phyloP scores from a whole-genome alignment of 2,797 vertebrate species.

The Esox masquinongy region DNA sequence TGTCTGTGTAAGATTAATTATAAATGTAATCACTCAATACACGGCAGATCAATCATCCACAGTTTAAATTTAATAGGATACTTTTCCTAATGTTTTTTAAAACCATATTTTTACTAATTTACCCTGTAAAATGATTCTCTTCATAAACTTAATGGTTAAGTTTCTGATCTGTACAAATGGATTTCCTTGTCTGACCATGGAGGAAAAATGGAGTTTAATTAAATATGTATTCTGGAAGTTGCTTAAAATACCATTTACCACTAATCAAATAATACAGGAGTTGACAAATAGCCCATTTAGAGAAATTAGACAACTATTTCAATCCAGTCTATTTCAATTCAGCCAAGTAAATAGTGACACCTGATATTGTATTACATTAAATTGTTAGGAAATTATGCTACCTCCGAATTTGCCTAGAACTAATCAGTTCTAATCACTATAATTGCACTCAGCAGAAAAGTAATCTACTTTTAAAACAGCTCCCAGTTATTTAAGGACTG shows the following conservation, averaged over 20 bases:
- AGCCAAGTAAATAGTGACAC: slow-evolving; percentile 43
- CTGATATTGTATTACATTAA: slow-evolving; percentile 53
- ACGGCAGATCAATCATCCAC: slow-evolving; percentile 46
- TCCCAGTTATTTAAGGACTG: slow-evolving; percentile 77
- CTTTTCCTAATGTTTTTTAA: neutral
- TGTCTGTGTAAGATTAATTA: slow-evolving; percentile 47
- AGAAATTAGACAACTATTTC: neutral
- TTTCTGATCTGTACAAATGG: neutral
- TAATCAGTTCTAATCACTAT: slow-evolving; percentile 77
- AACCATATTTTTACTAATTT: neutral
- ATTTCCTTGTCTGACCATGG: neutral
- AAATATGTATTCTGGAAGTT: slow-evolving; percentile 26
- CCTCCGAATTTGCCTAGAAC: slow-evolving; percentile 59
- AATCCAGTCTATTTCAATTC: slow-evolving; percentile 3
- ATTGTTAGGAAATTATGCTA: slow-evolving; percentile 50
- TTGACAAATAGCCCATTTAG: neutral
- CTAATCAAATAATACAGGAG: neutral
- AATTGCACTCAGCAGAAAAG: slow-evolving; percentile 75
- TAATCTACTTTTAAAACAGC: slow-evolving; percentile 73
- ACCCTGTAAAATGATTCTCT: neutral
- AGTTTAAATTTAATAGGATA: neutral
- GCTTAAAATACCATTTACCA: slow-evolving; percentile 1
- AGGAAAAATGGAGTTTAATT: slow-evolving; percentile 26
- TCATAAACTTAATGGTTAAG: neutral
- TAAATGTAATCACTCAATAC: slow-evolving; percentile 50